Evolutionary conservation across 1,140 invertebrate genomes (phyloP), one percentile per base, ranked within the genome.

Genomic region (Drosophila nigromelanica): DNA sequence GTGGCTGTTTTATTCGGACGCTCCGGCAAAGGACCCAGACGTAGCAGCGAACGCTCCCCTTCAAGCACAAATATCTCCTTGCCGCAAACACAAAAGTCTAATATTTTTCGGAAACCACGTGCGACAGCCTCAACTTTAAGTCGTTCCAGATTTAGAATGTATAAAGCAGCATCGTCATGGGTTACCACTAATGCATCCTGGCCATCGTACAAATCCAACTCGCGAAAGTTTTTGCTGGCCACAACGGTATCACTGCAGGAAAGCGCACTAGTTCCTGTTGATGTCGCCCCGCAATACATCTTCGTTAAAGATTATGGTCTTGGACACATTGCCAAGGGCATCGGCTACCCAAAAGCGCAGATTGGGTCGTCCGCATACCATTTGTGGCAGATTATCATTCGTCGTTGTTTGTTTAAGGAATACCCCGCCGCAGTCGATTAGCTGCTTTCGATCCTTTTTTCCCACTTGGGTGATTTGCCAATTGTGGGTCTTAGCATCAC

Each of bases 231-330:
- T 64, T 52, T 89, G 43, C 58, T 74, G 90, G 58, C 93, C 91
- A 76, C 93, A 89, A 68, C 92, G 76, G 69, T 93, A 42, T 51
- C 93, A 78, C 11, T 43, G 1, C 42, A 27, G 7, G 21, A 18
- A 18, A 18, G 30, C 21, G 56, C 3, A 39, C 45, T 37, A 6
- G 14, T 18, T n/a, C 35, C 63, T 12, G n/a, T 40, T 45, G 61
- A 40, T n/a, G 52, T 14, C 1, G 73, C 93, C 93, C 76, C 93
- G 93, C 18, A 93, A 91, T 56, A 95, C 92, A 7, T 94, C 93
- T 55, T 95, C 95, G 93, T 96, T 97, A 89, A 98, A 97, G 11
- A 98, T 94, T 30, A 97, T 92, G 1, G 97, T 98, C 92, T 96
- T 95, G n/a, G 94, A 90, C n/a, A 98, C 97, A 80, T 94, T 94